These are phyloP conservation scores for Liolophura sinensis DNA, from an alignment of 1,140 invertebrate genomes.

Conservation along the genomic window DNA sequence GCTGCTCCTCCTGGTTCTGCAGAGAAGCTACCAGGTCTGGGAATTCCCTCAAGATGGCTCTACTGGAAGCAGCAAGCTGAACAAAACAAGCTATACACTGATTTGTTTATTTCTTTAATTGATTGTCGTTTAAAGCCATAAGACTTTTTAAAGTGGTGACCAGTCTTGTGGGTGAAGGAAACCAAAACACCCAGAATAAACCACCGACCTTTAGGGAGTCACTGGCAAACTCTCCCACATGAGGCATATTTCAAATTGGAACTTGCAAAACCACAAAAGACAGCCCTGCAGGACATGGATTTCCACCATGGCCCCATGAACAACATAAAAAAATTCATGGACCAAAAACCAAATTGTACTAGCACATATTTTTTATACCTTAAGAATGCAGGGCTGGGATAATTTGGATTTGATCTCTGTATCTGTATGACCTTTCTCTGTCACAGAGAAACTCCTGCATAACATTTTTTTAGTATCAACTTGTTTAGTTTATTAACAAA, in stretches of 20 bases:
- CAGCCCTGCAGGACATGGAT: no score
- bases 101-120: background rate
- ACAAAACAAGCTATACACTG: constrained; percentile 2
- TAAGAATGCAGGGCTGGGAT: no score
- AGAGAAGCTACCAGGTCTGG: constrained; percentile 26
- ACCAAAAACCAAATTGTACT: no score
- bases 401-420: no score
- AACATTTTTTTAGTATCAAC: no score
- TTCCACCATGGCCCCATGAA: no score
- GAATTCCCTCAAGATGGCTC: constrained; percentile 33
- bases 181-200: background rate
- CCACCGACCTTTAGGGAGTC: constrained; percentile 17
- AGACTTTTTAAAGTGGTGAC: background rate
- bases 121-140: background rate
- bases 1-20: constrained; percentile 24
- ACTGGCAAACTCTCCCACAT: constrained; percentile 32
- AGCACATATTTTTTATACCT: no score
- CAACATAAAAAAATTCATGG: no score
- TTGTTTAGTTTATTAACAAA: no score
- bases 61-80: constrained; percentile 38
- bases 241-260: constrained; percentile 22
- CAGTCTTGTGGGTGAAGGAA: background rate
- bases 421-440: no score
- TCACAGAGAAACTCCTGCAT: no score
- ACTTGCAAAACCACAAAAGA: no score